Evolutionary conservation across 2,888 invertebrate species (phyloP), one percentile per base, ranked within the genome.

Genomic region (Athalia rosae): DNA sequence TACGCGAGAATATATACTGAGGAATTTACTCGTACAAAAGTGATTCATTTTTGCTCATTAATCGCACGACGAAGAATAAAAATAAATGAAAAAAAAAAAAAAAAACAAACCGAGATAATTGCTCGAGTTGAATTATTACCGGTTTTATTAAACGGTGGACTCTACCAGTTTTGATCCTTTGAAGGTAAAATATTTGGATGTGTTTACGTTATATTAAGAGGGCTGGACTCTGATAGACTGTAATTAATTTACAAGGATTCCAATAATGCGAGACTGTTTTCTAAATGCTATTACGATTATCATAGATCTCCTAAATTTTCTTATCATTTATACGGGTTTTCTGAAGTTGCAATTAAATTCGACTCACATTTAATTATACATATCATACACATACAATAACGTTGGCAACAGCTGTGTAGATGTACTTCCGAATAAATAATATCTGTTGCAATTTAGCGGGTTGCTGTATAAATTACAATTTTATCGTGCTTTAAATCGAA

Each of bases 181-280:
- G 28, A 13, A 43, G 71, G 58, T 71, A 71, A 71, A 56, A 58
- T n/a, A 41, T 4, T 15, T 15, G 8, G 8, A 28, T 43, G 43
- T 15, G 11, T 15, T 28, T 15, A 41, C 45, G 15, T 67, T 53
- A 2, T 28, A 28, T 15, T 48, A 7, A 53, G 8, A 15, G 28
- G 67, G 28, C 50, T 9, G 50, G 53, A 67, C 53, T 67, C 15
- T 67, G 9, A 11, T 67, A 4, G n/a, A 67, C 8, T 45, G 41
- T 28, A 28, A 28, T 28, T 28, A 28, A 28, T 28, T 28, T 28
- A 28, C 41, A 4, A 58, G n/a, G 41, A 53, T 53, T 67, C 62
- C 59, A 58, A 45, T 45, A 41, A 79, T 48, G 71, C 58, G 64
- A 64, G 79, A n/a, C 50, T 74, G 50, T 56, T 56, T 56, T 28